phyloP scores from a whole-genome alignment of 1,140 invertebrate species.

The Drosophila jambulina region DNA sequence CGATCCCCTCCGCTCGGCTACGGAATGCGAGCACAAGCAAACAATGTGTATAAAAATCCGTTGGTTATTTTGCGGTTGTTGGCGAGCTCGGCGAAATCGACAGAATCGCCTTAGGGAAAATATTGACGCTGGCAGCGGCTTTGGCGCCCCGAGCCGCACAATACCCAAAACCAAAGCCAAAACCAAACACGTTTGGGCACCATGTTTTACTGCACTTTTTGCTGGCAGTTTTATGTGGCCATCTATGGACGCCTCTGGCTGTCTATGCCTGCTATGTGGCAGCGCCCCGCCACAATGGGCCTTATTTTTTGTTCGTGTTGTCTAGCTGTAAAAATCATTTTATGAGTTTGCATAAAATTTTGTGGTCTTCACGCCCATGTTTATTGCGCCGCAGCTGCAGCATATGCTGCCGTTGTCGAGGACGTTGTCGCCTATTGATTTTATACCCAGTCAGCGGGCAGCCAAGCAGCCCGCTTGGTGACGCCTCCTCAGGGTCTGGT shows the following conservation, averaged over 20 bases:
- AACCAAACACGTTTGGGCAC: slow-evolving; percentile 50
- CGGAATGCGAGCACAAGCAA: slow-evolving; percentile 25
- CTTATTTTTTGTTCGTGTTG: slow-evolving; percentile 50
- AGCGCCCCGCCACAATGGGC: slow-evolving; percentile 43
- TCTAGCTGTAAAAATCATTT: slow-evolving; percentile 81
- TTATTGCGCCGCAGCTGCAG: slow-evolving; percentile 63
- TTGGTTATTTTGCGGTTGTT: slow-evolving; percentile 65
- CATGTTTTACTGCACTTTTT: slow-evolving; percentile 79
- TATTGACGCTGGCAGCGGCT: slow-evolving; percentile 64
- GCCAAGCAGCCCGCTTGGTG: slow-evolving; percentile 2
- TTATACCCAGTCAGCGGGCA: slow-evolving; percentile 45
- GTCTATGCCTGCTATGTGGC: slow-evolving; percentile 44
- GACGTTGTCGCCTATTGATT: slow-evolving; percentile 70
- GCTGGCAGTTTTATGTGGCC: slow-evolving; percentile 70
- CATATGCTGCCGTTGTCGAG: slow-evolving; percentile 67
- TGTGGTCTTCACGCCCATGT: slow-evolving; percentile 83
- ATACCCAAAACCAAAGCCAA: slow-evolving; percentile 34
- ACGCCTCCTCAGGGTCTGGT: background rate
- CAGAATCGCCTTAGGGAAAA: slow-evolving; percentile 74
- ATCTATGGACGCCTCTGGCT: slow-evolving; percentile 47
- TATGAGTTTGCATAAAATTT: slow-evolving; percentile 84
- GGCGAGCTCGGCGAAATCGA: slow-evolving; percentile 51
- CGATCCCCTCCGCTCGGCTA: slow-evolving; percentile 24
- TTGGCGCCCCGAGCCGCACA: slow-evolving; percentile 19
- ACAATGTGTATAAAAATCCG: slow-evolving; percentile 71